phyloP scores from a whole-genome alignment of 2,113 vertebrate genomes.

The Vireo altiloquus region DNA sequence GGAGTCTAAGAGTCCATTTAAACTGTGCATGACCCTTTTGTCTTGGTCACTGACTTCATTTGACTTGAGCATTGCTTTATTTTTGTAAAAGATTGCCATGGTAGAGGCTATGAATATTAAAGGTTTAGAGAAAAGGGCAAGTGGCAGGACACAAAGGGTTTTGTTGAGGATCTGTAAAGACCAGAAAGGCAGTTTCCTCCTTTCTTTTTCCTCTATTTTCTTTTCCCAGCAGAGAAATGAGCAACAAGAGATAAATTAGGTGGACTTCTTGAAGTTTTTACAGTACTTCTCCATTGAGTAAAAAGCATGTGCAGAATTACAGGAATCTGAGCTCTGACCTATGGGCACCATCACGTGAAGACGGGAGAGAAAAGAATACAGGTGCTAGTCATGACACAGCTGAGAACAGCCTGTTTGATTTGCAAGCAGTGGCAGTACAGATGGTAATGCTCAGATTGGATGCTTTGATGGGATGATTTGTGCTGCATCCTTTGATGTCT shows the following conservation, averaged over 20 bases:
- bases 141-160: not conserved
- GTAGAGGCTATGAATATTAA: not conserved
- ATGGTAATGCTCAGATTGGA: constrained; percentile 6
- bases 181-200: not conserved
- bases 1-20: not conserved
- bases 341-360: not conserved
- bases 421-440: not conserved
- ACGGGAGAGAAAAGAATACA: not conserved
- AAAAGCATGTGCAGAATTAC: not conserved
- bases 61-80: not conserved
- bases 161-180: not conserved
- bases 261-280: not conserved
- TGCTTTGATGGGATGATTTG: constrained; percentile 36
- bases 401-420: constrained; percentile 4
- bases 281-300: not conserved
- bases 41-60: not conserved
- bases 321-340: not conserved
- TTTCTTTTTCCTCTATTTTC: not conserved
- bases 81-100: not conserved
- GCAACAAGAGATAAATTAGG: not conserved
- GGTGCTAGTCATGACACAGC: not conserved
- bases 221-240: not conserved
- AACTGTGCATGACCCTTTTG: constrained; percentile 4
- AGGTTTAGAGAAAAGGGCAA: not conserved
- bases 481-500: constrained; percentile 53